Evolutionary conservation across 2,888 invertebrate genomes (phyloP).

Genomic region (Celastrina argiolus): DNA sequence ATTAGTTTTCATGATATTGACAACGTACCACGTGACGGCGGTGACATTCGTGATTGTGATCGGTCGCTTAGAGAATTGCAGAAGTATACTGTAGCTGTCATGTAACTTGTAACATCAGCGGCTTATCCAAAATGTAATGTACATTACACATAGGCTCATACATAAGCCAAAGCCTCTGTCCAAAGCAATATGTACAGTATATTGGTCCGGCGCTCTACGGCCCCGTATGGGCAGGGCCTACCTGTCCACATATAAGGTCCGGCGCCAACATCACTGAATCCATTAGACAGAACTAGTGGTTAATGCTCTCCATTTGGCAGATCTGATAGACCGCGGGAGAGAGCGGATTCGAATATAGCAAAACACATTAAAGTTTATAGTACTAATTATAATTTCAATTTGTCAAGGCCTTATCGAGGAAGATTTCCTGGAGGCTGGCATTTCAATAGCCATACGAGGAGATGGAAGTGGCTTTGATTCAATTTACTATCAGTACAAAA

Average conservation of each 20-base stretch:
- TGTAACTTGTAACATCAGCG: too few species aligned
- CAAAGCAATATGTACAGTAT: conserved; percentile 2
- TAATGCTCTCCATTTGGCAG: not conserved
- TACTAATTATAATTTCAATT: not conserved
- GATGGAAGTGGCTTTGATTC: too few species aligned
- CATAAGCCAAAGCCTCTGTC: too few species aligned
- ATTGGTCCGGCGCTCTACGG: not conserved
- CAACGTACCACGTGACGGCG: too few species aligned
- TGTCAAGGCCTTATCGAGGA: not conserved
- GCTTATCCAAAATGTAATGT: too few species aligned
- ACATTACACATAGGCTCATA: too few species aligned
- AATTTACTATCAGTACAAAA: too few species aligned
- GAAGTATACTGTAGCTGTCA: too few species aligned
- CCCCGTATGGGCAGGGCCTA: not conserved
- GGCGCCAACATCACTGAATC: conserved; percentile 11
- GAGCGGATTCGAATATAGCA: not conserved
- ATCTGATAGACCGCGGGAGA: not conserved
- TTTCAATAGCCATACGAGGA: too few species aligned
- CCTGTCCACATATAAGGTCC: not conserved
- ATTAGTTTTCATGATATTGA: too few species aligned
- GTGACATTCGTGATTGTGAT: too few species aligned
- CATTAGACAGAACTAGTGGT: not conserved
- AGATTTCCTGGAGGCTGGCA: not conserved
- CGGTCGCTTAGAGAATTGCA: too few species aligned
- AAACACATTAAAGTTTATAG: not conserved